Evolutionary conservation across 1,140 invertebrate species (phyloP).

Genomic region (Drosophila hydei): DNA sequence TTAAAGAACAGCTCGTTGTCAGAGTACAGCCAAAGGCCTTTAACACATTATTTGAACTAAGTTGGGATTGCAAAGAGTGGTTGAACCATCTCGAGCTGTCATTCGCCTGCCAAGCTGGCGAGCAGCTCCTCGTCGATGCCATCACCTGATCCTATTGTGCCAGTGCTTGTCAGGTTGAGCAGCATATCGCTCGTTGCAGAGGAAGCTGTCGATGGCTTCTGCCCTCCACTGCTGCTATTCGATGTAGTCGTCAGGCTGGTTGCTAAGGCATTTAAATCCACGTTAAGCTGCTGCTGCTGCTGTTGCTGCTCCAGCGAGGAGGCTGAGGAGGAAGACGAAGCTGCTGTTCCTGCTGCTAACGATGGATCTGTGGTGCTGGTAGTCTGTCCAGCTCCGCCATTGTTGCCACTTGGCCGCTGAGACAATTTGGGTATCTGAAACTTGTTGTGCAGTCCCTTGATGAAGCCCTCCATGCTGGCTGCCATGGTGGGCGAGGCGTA

Average conservation of each 20-base stretch:
- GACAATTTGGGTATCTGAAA: constrained; percentile 94
- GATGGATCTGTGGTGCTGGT: constrained; percentile 30
- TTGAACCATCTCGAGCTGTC: constrained; percentile 3
- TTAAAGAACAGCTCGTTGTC: background rate
- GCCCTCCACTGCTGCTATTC: constrained; percentile 25
- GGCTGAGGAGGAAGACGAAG: constrained; percentile 12
- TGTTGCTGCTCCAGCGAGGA: constrained; percentile 4
- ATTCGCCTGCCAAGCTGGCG: constrained; percentile 68
- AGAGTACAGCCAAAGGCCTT: background rate
- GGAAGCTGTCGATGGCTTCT: background rate
- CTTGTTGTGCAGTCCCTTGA: constrained; percentile 91
- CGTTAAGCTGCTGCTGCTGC: constrained; percentile 19
- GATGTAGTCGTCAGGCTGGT: constrained; percentile 18
- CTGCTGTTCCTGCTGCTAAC: constrained; percentile 1
- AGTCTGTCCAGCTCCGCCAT: constrained; percentile 21
- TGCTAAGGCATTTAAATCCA: constrained; percentile 13
- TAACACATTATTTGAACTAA: constrained; percentile 38
- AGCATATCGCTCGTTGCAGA: constrained; percentile 30
- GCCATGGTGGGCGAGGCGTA: constrained; percentile 78
- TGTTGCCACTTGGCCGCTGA: constrained; percentile 40
- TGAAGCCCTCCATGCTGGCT: constrained; percentile 88
- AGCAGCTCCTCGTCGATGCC: constrained; percentile 71
- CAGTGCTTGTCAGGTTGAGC: constrained; percentile 39
- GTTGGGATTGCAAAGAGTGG: background rate
- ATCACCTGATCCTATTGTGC: constrained; percentile 30